Percentiles rank a stretch among this genome's conserved stretches.
These are phyloP conservation scores for Muraenolepis orangiensis DNA, from an alignment of 2,797 vertebrate species.

Conservation along the genomic window DNA sequence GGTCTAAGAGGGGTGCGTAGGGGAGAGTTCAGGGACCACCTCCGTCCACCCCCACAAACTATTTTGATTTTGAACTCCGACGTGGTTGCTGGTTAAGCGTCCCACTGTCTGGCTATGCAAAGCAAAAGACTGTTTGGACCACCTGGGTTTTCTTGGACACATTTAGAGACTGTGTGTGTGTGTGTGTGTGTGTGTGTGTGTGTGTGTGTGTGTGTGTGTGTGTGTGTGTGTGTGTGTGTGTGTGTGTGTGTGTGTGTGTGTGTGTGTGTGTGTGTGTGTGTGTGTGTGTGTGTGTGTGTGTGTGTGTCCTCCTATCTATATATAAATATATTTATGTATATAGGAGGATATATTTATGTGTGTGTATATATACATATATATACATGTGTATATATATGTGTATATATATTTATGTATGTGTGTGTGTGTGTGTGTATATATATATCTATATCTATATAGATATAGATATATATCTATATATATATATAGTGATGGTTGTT, in stretches of 20 bases:
- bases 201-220: too few relatives aligned
- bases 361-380: not conserved
- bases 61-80: slow-evolving; percentile 36
- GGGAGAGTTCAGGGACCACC: slow-evolving; percentile 45
- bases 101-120: slow-evolving; percentile 72
- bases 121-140: slow-evolving; percentile 38
- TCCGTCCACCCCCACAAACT: slow-evolving; percentile 24
- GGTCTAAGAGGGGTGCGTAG: slow-evolving; percentile 23
- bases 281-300: too few relatives aligned
- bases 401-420: not conserved
- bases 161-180: slow-evolving; percentile 21
- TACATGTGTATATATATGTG: not conserved
- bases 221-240: too few relatives aligned
- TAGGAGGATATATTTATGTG: not conserved
- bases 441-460: too few relatives aligned
- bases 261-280: too few relatives aligned
- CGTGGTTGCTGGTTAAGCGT: slow-evolving; percentile 47
- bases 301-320: slow-evolving; percentile 18
- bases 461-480: too few relatives aligned
- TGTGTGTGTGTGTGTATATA: too few relatives aligned
- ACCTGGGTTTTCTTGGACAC: slow-evolving; percentile 28
- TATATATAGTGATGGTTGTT: not conserved
- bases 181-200: too few relatives aligned
- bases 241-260: too few relatives aligned
- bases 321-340: slow-evolving; percentile 11